Conservation (phyloP, 1,140 invertebrate species). For the Drosophila quadrilineata region DNA sequence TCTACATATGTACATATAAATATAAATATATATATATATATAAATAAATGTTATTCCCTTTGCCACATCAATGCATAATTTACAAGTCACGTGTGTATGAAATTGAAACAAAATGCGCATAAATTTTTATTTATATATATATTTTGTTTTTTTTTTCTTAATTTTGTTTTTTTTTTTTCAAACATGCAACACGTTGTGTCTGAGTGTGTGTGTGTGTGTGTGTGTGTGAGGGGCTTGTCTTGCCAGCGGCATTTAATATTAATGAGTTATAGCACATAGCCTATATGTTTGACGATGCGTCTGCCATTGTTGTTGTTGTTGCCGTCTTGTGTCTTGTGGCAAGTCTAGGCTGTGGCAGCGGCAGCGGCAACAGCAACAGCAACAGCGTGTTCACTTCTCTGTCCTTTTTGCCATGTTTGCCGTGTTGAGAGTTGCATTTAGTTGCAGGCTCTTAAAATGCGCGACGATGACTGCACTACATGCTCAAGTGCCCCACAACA, state of each 20-base stretch:
- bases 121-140: conserved; percentile 50
- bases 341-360: conserved; percentile 42
- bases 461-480: conserved; percentile 68
- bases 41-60: too few species aligned
- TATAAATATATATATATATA: too few species aligned
- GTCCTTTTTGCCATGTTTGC: conserved; percentile 42
- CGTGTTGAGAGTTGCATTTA: conserved; percentile 74
- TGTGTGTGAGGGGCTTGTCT: conserved; percentile 65
- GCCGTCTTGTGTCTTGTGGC: conserved; percentile 46
- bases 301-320: conserved; percentile 35
- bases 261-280: conserved; percentile 79
- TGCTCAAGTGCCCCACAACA: conserved; percentile 64
- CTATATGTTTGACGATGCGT: conserved; percentile 79
- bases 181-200: too few species aligned
- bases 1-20: too few species aligned
- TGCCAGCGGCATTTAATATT: conserved; percentile 74
- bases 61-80: conserved; percentile 78
- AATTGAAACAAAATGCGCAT: conserved; percentile 79
- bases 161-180: not conserved
- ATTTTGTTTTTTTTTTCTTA: not conserved
- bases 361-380: too few species aligned
- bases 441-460: conserved; percentile 63
- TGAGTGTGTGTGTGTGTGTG: conserved; percentile 15
- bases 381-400: conserved; percentile 42
- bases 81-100: conserved; percentile 78